Percentiles rank a stretch among this genome's conserved stretches.
Conservation (phyloP, 2,888 invertebrate species). For the Crocallis elinguaria region DNA sequence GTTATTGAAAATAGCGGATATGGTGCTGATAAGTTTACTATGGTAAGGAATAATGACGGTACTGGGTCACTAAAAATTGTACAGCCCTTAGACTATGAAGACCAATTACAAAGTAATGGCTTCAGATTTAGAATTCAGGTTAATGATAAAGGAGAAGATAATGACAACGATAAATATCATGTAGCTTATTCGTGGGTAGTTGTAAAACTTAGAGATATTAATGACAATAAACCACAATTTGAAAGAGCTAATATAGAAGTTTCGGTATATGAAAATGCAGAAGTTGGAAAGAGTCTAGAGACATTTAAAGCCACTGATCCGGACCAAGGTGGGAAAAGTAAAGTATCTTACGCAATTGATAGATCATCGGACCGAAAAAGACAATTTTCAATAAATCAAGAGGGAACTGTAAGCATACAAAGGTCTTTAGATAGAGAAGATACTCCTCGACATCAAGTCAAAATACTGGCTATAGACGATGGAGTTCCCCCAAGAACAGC, state of each 20-base stretch:
- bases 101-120: slow-evolving; percentile 96
- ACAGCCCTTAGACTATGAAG: slow-evolving; percentile 97
- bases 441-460: slow-evolving; percentile 97
- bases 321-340: slow-evolving; percentile 97
- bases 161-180: slow-evolving; percentile 98
- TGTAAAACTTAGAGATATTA: slow-evolving; percentile 96
- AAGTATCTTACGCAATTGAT: slow-evolving; percentile 96
- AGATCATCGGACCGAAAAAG: slow-evolving; percentile 96
- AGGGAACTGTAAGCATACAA: slow-evolving; percentile 97
- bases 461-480: slow-evolving; percentile 97
- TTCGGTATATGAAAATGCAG: slow-evolving; percentile 95
- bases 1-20: slow-evolving; percentile 97
- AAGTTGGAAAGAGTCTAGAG: slow-evolving; percentile 95
- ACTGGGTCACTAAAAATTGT: slow-evolving; percentile 98
- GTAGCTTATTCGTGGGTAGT: slow-evolving; percentile 98
- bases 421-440: slow-evolving; percentile 96
- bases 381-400: slow-evolving; percentile 97
- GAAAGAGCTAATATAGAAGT: slow-evolving; percentile 97
- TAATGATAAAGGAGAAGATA: slow-evolving; percentile 97
- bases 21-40: slow-evolving; percentile 98
- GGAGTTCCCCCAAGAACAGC: slow-evolving; percentile 97
- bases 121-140: slow-evolving; percentile 98
- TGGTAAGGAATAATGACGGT: slow-evolving; percentile 98
- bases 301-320: slow-evolving; percentile 98
- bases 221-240: slow-evolving; percentile 98